A percentile compares a stretch with the other conserved stretches of the same genome.
Evolutionary conservation across 2,113 vertebrate species (phyloP).

Genomic region (Corythornis vintsioides): DNA sequence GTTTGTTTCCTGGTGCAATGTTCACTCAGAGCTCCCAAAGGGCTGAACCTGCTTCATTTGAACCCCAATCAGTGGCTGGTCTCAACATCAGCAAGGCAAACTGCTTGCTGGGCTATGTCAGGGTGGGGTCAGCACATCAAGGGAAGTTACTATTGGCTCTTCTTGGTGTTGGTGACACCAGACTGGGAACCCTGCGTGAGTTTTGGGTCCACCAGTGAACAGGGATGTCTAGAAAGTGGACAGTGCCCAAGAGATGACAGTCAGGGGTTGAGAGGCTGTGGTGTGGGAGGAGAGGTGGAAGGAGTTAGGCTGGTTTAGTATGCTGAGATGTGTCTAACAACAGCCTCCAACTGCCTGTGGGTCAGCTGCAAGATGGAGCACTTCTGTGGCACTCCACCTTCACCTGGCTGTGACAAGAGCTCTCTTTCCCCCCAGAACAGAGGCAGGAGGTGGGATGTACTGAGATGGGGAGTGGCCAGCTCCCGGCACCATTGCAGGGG

Average conservation of each 20-base stretch:
- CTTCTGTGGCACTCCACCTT: neutral
- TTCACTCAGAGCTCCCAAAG: neutral
- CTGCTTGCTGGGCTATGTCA: neutral
- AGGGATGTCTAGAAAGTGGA: neutral
- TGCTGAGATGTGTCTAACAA: neutral
- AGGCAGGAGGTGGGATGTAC: neutral
- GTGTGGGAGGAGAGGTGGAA: neutral
- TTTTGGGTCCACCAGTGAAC: neutral
- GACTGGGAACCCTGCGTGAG: neutral
- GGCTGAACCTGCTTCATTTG: neutral
- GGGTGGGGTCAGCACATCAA: neutral
- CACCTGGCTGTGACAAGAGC: neutral
- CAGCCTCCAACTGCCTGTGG: neutral
- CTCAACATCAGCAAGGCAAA: neutral
- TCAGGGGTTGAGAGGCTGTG: neutral
- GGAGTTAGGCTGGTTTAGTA: neutral
- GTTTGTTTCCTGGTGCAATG: neutral
- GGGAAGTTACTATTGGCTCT: neutral
- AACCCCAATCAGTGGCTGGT: neutral
- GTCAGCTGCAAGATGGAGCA: neutral
- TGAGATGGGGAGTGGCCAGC: neutral
- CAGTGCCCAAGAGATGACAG: neutral
- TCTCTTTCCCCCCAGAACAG: rapidly evolving
- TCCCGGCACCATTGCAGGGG: neutral
- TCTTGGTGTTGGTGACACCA: neutral